Evolutionary conservation across 2,113 vertebrate genomes (phyloP), one percentile per base, ranked within the genome.

Genomic region (Mesitornis unicolor): DNA sequence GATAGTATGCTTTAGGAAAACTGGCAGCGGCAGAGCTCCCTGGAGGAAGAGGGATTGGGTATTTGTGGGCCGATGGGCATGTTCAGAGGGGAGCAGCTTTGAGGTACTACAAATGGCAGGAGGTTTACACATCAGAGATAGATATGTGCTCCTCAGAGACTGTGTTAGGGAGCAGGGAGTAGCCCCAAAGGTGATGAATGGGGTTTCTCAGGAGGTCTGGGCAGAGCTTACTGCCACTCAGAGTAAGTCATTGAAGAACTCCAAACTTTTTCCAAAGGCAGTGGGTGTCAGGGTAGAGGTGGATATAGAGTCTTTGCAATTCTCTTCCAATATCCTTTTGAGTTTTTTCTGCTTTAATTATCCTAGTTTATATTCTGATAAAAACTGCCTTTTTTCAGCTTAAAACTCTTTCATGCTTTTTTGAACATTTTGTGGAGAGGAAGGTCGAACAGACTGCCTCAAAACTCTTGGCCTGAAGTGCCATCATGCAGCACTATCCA

Each of bases 401-500:
- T 90, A 64, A 83, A 85, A 26, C 6, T 0, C 20, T 69, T 76
- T 73, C 6, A 6, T n/a, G 57, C 16, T 83, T 91, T 20, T 87
- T 76, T 25, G 18, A 36, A 6, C 16, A 6, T 76, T 69, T 56
- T 73, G 16, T 56, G 42, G 12, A 76, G 31, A 20, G 60, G 53
- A 76, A 79, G 43, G 53, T 90, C 57, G 31, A 79, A 48, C 31
- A 18, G 3, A 13, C 1, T 47, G 25, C 12, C 45, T 93, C 53
- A 83, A 59, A 92, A 17, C 24, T 38, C 29, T 5, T 22, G n/a
- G 11, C 31, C 75, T 84, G 50, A 53, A 31, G 33, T 79, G 43
- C 50, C 28, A 43, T 48, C 5, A 0, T 29, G 47, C 0, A 0
- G 47, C 71, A 40, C 43, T 26, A 8, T 61, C n/a, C 78, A 69